Conservation (phyloP, 2,113 vertebrate genomes). For the Pituophis catenifer region DNA sequence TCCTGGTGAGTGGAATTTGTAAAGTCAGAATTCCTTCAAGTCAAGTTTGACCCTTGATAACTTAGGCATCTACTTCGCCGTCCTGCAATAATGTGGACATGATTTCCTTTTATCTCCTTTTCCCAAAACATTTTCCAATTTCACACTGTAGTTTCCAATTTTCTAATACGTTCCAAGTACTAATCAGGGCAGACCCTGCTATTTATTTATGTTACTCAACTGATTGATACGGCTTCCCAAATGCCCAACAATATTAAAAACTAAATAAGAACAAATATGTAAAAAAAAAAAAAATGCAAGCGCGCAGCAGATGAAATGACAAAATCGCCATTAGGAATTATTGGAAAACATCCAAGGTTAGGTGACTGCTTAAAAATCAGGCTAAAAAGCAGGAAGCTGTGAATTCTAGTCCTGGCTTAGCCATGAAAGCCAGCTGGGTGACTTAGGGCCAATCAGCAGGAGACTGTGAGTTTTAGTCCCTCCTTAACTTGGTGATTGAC, state of each 20-base stretch:
- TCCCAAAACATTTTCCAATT: neutral
- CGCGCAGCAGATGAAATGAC: neutral
- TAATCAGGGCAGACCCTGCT: neutral
- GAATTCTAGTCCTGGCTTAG: too few species aligned
- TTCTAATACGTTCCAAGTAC: neutral
- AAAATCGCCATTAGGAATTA: neutral
- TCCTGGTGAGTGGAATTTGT: neutral
- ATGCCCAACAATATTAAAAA: neutral
- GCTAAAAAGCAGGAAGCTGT: too few species aligned
- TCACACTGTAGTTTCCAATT: neutral
- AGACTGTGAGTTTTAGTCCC: too few species aligned
- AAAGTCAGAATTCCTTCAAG: neutral
- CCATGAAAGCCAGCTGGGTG: too few species aligned
- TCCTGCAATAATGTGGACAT: neutral
- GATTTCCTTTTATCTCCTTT: neutral
- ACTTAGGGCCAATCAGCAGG: too few species aligned
- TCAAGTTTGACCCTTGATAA: neutral
- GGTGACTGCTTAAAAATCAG: neutral
- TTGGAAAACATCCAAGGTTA: neutral
- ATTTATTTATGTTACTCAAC: neutral
- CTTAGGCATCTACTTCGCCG: neutral
- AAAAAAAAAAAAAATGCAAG: neutral
- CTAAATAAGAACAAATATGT: neutral
- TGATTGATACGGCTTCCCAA: neutral
- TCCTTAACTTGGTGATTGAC: too few species aligned